Evolutionary conservation across 2,888 invertebrate genomes (phyloP).

Genomic region (Orthonychiurus folsomi): DNA sequence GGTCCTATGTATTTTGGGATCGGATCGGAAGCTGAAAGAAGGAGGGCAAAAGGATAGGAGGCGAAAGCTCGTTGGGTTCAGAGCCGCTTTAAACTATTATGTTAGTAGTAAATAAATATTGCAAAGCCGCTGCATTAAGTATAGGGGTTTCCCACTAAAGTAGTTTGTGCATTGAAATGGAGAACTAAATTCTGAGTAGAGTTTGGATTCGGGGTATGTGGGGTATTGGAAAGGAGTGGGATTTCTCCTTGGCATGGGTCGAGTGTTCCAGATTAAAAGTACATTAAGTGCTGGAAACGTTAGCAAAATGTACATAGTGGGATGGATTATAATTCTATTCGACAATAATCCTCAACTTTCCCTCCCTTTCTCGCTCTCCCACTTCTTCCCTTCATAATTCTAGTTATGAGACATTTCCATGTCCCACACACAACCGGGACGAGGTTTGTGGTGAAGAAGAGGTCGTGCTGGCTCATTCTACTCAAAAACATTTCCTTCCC

Average conservation of each 20-base stretch:
- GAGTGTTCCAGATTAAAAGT: slow-evolving; percentile 7
- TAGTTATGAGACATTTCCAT: neutral
- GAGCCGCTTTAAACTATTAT: no score
- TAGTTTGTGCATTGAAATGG: no score
- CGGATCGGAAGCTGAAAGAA: neutral
- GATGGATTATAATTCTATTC: slow-evolving; percentile 9
- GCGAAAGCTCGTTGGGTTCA: no score
- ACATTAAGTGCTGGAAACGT: slow-evolving; percentile 4
- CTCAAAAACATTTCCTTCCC: neutral
- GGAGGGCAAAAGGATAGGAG: no score
- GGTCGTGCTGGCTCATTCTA: no score
- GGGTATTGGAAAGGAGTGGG: no score
- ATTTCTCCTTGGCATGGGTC: neutral
- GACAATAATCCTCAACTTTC: slow-evolving; percentile 6
- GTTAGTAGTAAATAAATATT: no score
- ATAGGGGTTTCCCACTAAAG: no score
- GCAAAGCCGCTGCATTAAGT: no score
- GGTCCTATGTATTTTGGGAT: neutral
- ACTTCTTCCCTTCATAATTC: neutral
- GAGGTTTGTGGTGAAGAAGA: neutral
- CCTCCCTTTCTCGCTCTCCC: neutral
- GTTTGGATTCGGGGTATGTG: neutral
- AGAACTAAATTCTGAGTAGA: no score
- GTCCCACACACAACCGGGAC: neutral
- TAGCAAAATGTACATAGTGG: neutral